Conservation (phyloP, 2,113 vertebrate genomes). For the Eira barbara region DNA sequence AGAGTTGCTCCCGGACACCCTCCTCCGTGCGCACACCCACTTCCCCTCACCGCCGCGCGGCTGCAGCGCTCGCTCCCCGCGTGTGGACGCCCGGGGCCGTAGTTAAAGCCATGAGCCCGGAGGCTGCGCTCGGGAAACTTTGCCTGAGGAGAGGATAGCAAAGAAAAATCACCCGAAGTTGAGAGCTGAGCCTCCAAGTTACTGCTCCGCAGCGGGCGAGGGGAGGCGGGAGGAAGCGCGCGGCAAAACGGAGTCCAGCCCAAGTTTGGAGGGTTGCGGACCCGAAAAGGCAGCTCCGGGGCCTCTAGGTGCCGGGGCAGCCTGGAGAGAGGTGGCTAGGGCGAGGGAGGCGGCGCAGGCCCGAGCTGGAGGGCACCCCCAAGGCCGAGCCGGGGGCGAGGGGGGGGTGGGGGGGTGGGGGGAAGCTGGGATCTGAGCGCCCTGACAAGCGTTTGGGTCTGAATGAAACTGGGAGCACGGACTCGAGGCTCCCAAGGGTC, state of each 20-base stretch:
- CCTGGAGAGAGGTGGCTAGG: not conserved
- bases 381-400: not conserved
- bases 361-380: not conserved
- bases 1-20: conserved; percentile 72
- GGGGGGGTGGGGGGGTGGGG: not conserved
- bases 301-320: not conserved
- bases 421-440: not conserved
- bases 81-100: conserved; percentile 6
- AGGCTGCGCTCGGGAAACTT: conserved; percentile 67
- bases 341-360: not conserved
- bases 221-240: conserved; percentile 37
- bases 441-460: not conserved
- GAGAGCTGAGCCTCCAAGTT: conserved; percentile 71
- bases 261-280: conserved; percentile 59
- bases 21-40: conserved; percentile 70
- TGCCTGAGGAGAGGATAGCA: conserved; percentile 41
- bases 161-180: conserved; percentile 73
- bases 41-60: conserved; percentile 52
- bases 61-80: conserved; percentile 43
- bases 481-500: not conserved
- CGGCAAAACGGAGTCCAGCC: conserved; percentile 7
- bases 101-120: conserved; percentile 43
- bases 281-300: not conserved
- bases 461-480: conserved; percentile 51
- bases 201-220: conserved; percentile 42